Evolutionary conservation across 1,140 invertebrate species (phyloP).

Genomic region (Drosophila parvula): DNA sequence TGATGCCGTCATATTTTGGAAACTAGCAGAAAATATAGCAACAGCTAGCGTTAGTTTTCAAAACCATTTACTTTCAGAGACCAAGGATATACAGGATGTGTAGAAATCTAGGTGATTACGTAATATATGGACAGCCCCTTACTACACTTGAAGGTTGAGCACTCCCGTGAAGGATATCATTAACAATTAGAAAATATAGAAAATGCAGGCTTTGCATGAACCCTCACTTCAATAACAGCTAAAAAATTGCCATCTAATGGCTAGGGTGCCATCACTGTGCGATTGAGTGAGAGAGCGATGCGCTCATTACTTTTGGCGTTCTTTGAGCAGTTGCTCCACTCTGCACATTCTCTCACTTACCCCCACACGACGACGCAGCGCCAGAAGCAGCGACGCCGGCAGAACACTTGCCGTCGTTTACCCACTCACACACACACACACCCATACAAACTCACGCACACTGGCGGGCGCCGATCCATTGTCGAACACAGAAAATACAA

Average conservation of each 20-base stretch:
- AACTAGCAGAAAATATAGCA: neutral
- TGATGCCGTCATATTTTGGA: constrained; percentile 12
- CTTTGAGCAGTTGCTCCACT: constrained; percentile 45
- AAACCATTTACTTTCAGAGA: too few relatives aligned
- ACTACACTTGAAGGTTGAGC: too few relatives aligned
- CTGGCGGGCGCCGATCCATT: constrained; percentile 44
- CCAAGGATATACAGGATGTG: neutral
- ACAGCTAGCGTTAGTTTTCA: neutral
- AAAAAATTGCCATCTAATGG: neutral
- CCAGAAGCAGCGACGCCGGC: constrained; percentile 40
- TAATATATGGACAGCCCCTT: too few relatives aligned
- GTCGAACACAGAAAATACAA: constrained; percentile 62
- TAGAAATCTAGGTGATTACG: neutral
- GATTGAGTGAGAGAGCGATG: constrained; percentile 23
- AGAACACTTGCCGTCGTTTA: constrained; percentile 76
- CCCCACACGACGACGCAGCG: constrained; percentile 65
- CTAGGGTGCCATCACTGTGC: constrained; percentile 4
- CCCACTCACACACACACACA: constrained; percentile 58
- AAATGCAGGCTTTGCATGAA: too few relatives aligned
- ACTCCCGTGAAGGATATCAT: too few relatives aligned
- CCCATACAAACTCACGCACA: constrained; percentile 5
- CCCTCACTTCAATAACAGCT: neutral
- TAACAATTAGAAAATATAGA: too few relatives aligned
- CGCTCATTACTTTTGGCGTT: constrained; percentile 73
- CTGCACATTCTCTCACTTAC: constrained; percentile 46